Percentiles rank a stretch among this genome's conserved stretches.
phyloP scores from a whole-genome alignment of 2,888 invertebrate species.

The Eremobia ochroleuca region DNA sequence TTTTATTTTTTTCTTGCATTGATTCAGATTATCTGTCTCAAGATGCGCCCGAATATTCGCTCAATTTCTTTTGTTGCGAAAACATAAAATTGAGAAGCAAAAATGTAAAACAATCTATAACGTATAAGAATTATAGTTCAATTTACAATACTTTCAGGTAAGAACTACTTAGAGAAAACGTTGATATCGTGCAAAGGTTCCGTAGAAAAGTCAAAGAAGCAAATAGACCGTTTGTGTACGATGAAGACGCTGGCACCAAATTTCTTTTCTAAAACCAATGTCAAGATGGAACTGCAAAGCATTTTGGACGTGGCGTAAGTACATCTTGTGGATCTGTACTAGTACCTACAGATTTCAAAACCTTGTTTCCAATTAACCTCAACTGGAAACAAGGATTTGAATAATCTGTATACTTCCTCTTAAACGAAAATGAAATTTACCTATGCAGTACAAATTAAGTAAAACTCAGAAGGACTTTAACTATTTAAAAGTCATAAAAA shows the following conservation, averaged over 20 bases:
- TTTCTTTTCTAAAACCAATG: conserved; percentile 38
- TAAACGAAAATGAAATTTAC: not conserved
- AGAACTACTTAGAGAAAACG: conserved; percentile 29
- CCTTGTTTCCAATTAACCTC: not conserved
- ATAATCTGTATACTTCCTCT: not conserved
- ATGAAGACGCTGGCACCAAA: conserved; percentile 54
- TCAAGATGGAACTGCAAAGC: conserved; percentile 18
- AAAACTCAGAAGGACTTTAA: not conserved
- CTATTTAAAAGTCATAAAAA: not conserved
- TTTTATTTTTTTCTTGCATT: too few relatives aligned
- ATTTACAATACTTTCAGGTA: conserved; percentile 35
- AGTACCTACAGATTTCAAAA: not conserved
- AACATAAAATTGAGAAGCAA: too few relatives aligned
- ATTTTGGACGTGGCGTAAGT: conserved; percentile 38
- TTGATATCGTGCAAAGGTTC: conserved; percentile 74
- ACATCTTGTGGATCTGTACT: not conserved
- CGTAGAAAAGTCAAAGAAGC: conserved; percentile 72
- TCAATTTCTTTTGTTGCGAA: too few relatives aligned
- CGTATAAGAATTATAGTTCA: not conserved
- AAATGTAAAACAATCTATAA: not conserved
- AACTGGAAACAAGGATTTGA: too few relatives aligned
- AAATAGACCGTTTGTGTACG: conserved; percentile 71
- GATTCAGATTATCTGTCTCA: too few relatives aligned
- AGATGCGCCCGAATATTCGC: too few relatives aligned
- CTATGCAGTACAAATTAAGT: not conserved